A percentile compares a stretch with the other conserved stretches of the same genome.
Evolutionary conservation across 2,113 vertebrate species (phyloP).

Genomic region (Pyrgilauda ruficollis): DNA sequence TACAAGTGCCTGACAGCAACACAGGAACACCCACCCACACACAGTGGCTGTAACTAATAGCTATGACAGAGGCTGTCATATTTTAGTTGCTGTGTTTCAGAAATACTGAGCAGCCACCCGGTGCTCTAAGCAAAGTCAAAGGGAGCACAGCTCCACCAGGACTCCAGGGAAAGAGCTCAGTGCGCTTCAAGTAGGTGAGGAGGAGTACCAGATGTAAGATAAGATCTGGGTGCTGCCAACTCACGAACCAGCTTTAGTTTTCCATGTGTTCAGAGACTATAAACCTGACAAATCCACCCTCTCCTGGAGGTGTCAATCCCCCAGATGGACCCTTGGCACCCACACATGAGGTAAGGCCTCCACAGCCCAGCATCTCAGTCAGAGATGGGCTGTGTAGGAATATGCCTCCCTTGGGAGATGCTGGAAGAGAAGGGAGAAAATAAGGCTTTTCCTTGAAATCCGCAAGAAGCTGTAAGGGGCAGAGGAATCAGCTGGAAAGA

Average conservation of each 20-base stretch:
- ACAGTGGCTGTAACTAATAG: conserved; percentile 16
- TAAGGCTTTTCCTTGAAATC: not conserved
- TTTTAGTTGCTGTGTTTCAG: conserved; percentile 8
- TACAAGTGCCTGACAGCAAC: not conserved
- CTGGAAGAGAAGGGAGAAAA: not conserved
- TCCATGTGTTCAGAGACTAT: not conserved
- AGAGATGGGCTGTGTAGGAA: not conserved
- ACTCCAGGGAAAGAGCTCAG: not conserved
- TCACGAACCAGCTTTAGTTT: not conserved
- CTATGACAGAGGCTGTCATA: conserved; percentile 39
- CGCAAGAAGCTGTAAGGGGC: not conserved
- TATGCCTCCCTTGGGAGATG: not conserved
- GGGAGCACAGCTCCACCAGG: not conserved
- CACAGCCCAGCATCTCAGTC: not conserved
- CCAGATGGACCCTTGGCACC: not conserved
- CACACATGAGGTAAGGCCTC: not conserved
- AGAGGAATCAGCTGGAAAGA: not conserved
- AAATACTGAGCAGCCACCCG: not conserved
- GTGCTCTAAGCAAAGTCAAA: conserved; percentile 41
- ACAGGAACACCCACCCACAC: conserved; percentile 30
- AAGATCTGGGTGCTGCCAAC: not conserved
- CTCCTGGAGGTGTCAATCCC: not conserved
- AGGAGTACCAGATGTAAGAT: not conserved
- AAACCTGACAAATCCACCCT: not conserved
- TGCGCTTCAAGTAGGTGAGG: not conserved